Evolutionary conservation across 2,888 invertebrate genomes (phyloP), one percentile per base, ranked within the genome.

Genomic region (Chrysotoxum bicinctum): DNA sequence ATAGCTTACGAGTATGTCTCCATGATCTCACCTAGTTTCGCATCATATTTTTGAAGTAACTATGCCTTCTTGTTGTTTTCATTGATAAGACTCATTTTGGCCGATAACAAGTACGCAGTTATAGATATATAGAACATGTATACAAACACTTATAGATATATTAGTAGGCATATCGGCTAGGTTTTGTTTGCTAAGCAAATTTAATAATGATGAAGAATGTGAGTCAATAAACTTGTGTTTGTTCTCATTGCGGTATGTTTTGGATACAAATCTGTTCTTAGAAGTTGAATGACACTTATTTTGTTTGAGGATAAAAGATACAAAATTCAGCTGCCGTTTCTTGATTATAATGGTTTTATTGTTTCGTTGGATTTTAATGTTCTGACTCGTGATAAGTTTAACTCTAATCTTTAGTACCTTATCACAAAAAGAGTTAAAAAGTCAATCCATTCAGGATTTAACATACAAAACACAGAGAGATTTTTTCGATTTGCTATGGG

Each of bases 1-100:
- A 79, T 84, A 84, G 26, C 16, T 23, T 40, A 37, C 43, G 16
- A 14, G 73, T 62, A 26, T 32, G 50, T 32, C 30, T 70, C 69
- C 69, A 48, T 50, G 69, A 70, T 74, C 70, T 84, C 83, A 84
- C 74, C 83, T 79, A 75, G 64, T 74, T 84, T 75, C 64, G 73
- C 52, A 62, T 54, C 54, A 74, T 37, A 75, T 58, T 69, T 56
- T 70, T 16, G 12, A 58, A 21, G 48, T 60, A 10, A 35, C 35
- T 35, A 58, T n/a, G 26, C 35, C 23, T 56, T 37, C 37, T 52
- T 54, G 64, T 58, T 56, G 37, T 66, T 70, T 52, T 68, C 19
- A 30, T 43, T 45, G 83, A 83, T 83, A 79, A 70, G 56, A 70
- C 52, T 70, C 64, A 79, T 79, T 70, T 78, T 70, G 73, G 83